Base-by-base conservation (phyloP, 2,888 invertebrate species). In the Heteropelma amictum region DNA sequence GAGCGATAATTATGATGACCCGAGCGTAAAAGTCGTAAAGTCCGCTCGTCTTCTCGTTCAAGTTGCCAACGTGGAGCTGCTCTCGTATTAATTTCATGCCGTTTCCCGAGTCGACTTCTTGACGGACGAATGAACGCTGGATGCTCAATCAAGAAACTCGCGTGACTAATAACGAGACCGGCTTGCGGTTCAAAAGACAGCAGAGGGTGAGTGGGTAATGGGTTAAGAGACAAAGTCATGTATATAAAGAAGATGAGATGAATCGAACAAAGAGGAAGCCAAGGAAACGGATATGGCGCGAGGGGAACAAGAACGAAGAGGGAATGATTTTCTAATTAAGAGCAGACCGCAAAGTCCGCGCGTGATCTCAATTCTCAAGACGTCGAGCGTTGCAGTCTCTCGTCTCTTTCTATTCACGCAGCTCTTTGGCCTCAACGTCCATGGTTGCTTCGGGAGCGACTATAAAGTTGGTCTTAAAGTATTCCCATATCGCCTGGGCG, bases 391-490 rank as follows among this genome's bases (percentile, higher is more conserved):
- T 54, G 47, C 45, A 10, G 21, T 17, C 35, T 60, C 47, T 56
- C 45, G n/a, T 33, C 38, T 47, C 47, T 38, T n/a, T 38, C 42
- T 51, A 71, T 28, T 26, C 35, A 71, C 23, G 35, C 21, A 28
- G 30, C 53, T 35, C 45, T 64, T n/a, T 38, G 17, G 42, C 58
- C 19, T 26, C 53, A 47, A 60, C 53, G 51, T 35, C 51, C 42
- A n/a, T n/a, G n/a, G n/a, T n/a, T 56, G 67, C 35, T 54, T n/a
- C 23, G 72, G 19, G 69, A 75, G 72, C 73, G 75, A 81, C 83
- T 84, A 82, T 86, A 86, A 86, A 86, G 86, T 86, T 84, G 85
- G 82, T 83, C 82, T 87, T 85, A 84, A 88, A 87, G 88, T 88
- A 88, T 88, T 87, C 86, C 86, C 86, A 88, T 88, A 87, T 87